Evolutionary conservation across 2,797 vertebrate species (phyloP).

Genomic region (Steatocranus sp.): DNA sequence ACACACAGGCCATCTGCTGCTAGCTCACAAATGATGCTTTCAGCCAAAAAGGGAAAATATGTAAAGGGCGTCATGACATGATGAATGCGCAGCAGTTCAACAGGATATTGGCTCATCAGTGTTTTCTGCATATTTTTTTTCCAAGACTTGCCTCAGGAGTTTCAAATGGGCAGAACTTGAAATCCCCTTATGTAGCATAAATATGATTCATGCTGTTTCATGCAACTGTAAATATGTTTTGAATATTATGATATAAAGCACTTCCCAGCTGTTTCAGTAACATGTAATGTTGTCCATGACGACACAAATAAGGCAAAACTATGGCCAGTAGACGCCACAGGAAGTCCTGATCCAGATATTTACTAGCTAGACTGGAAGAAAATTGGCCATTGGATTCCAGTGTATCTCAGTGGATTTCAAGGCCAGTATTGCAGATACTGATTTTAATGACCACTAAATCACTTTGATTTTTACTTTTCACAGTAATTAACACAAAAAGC

Average conservation of each 20-base stretch:
- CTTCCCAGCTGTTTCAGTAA: background rate
- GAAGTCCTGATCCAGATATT: background rate
- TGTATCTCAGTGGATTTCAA: background rate
- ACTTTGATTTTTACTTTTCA: background rate
- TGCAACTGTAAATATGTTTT: background rate
- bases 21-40: slow-evolving; percentile 14
- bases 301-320: background rate
- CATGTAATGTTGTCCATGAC: background rate
- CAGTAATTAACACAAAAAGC: background rate
- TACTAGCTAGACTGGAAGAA: background rate
- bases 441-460: background rate
- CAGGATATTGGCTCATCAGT: slow-evolving; percentile 3
- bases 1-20: slow-evolving; percentile 48
- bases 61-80: slow-evolving; percentile 12
- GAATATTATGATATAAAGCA: background rate
- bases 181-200: background rate
- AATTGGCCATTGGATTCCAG: background rate
- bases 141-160: background rate
- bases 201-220: background rate
- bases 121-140: background rate
- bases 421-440: background rate
- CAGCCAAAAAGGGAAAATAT: slow-evolving; percentile 39
- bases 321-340: background rate
- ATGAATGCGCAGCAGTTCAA: slow-evolving; percentile 14
- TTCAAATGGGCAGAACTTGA: background rate